Evolutionary conservation across 2,113 vertebrate species (phyloP).

Genomic region (Hydrochoerus hydrochaeris): DNA sequence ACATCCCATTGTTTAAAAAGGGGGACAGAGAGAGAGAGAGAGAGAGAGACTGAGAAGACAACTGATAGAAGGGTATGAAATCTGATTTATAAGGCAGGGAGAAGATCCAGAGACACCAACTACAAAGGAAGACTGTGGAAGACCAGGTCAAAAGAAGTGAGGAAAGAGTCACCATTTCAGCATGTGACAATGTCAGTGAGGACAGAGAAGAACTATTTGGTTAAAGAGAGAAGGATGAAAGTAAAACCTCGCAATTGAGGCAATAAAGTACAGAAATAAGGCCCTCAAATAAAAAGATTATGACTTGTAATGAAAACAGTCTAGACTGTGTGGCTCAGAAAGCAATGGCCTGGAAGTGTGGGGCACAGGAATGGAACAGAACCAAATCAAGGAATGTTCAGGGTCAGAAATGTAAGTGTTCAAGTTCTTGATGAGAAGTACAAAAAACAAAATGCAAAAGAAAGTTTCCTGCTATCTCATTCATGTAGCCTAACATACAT

Average conservation of each 20-base stretch:
- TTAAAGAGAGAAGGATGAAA: background rate
- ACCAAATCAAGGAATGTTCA: background rate
- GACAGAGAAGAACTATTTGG: background rate
- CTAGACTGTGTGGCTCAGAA: background rate
- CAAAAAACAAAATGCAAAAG: background rate
- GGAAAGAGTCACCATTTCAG: background rate
- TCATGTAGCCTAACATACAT: conserved; percentile 37
- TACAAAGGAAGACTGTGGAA: background rate
- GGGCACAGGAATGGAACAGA: background rate
- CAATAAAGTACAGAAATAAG: background rate
- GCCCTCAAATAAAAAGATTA: background rate
- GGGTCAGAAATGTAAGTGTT: background rate
- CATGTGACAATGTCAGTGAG: background rate
- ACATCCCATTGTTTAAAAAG: background rate
- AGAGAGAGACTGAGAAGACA: background rate
- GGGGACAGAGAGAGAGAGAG: rapidly evolving
- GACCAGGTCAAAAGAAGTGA: background rate
- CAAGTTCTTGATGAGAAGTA: background rate
- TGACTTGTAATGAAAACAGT: background rate
- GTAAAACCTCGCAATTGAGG: background rate
- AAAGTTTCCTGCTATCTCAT: background rate
- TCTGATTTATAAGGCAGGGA: background rate
- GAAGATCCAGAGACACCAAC: background rate
- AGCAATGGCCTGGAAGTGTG: background rate
- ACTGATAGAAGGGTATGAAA: background rate